Evolutionary conservation across 2,888 invertebrate species (phyloP).

Genomic region (Trimorus sp.): DNA sequence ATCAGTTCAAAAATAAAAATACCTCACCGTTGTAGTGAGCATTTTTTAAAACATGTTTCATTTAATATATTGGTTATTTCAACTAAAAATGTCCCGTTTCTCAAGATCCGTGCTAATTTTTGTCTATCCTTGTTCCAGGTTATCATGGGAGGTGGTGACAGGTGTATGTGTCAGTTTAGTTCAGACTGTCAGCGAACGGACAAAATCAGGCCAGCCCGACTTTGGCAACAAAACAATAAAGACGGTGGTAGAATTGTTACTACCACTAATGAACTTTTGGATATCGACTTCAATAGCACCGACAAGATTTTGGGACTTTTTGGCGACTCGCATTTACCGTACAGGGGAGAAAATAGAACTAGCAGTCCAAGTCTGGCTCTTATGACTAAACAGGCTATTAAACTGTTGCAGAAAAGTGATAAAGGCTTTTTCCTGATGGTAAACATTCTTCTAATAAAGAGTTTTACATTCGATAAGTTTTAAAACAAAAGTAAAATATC

Average conservation of each 20-base stretch:
- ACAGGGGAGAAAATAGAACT: slow-evolving; percentile 81
- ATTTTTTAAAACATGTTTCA: no score
- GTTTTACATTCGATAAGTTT: neutral
- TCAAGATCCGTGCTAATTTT: neutral
- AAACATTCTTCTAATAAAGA: slow-evolving; percentile 40
- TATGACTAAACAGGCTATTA: slow-evolving; percentile 85
- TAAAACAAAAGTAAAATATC: no score
- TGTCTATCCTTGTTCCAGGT: slow-evolving; percentile 76
- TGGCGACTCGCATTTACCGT: slow-evolving; percentile 84
- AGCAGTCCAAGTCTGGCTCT: slow-evolving; percentile 84
- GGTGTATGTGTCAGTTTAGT: slow-evolving; percentile 60
- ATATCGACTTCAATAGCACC: slow-evolving; percentile 79
- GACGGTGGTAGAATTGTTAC: slow-evolving; percentile 80
- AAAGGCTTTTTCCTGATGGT: slow-evolving; percentile 84
- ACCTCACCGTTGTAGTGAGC: no score
- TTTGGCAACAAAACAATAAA: slow-evolving; percentile 82
- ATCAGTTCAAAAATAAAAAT: no score
- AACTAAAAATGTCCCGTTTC: neutral
- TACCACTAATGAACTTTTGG: slow-evolving; percentile 79
- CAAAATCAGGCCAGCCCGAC: slow-evolving; percentile 83
- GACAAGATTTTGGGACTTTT: slow-evolving; percentile 83
- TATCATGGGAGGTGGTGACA: slow-evolving; percentile 85
- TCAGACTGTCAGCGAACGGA: slow-evolving; percentile 83
- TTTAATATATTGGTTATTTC: no score
- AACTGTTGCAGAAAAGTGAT: slow-evolving; percentile 81